Percentiles rank a stretch among this genome's conserved stretches.
Conservation (phyloP, 2,797 vertebrate genomes). For the Sarcoramphus papa region DNA sequence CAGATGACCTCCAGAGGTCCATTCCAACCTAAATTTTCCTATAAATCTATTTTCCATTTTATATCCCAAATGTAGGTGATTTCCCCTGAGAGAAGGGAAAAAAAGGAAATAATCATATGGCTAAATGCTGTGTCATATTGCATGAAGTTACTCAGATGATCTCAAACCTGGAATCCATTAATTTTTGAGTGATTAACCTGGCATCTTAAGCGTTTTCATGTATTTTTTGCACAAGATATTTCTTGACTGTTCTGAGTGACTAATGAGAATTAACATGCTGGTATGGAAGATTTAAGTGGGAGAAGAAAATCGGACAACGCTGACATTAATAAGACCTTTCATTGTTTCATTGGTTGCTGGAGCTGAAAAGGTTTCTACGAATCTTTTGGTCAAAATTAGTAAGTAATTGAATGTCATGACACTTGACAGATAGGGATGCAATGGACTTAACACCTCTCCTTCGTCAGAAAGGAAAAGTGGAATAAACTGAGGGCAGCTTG, state of each 20-base stretch:
- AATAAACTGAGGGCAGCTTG: background rate
- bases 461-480: background rate
- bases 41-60: background rate
- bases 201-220: background rate
- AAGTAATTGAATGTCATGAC: background rate
- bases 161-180: background rate
- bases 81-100: fast-evolving
- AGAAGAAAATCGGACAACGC: background rate
- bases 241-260: background rate
- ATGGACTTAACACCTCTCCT: background rate
- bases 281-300: background rate
- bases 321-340: background rate
- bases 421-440: background rate
- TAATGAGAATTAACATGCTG: background rate
- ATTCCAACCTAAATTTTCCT: background rate
- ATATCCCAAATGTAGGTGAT: background rate
- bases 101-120: background rate
- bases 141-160: background rate
- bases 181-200: background rate
- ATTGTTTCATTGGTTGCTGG: background rate
- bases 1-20: background rate
- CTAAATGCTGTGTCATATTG: background rate
- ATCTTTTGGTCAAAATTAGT: background rate
- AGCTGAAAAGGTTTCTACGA: background rate
- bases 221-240: background rate